phyloP scores from a whole-genome alignment of 2,797 vertebrate species.

The Esox masquinongy region DNA sequence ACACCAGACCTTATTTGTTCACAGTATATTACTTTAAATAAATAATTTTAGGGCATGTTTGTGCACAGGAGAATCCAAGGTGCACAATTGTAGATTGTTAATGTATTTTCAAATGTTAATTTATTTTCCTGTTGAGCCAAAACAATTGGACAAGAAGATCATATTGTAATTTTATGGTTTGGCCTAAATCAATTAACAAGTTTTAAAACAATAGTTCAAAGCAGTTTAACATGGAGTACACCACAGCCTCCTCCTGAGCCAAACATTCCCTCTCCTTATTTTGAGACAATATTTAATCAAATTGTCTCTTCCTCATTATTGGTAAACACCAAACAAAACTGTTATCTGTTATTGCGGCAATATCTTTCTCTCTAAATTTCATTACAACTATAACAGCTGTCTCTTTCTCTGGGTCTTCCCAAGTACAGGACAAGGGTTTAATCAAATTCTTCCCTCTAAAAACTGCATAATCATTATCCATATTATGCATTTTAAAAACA shows the following conservation, averaged over 20 bases:
- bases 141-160: background rate
- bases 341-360: background rate
- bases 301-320: background rate
- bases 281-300: background rate
- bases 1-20: background rate
- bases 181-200: background rate
- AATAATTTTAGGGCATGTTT: background rate
- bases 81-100: background rate
- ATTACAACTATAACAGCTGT: background rate
- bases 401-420: background rate
- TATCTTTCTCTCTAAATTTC: slow-evolving; percentile 2
- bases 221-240: background rate
- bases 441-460: slow-evolving; percentile 4
- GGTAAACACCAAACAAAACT: background rate
- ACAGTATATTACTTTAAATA: background rate
- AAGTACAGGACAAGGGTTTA: slow-evolving; percentile 11
- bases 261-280: background rate
- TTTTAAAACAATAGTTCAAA: background rate
- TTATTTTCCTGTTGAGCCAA: slow-evolving; percentile 1
- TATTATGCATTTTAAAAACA: slow-evolving; percentile 20
- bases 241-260: background rate
- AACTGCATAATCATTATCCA: slow-evolving; percentile 15
- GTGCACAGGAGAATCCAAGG: background rate
- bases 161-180: background rate
- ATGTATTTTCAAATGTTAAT: background rate